A percentile compares a stretch with the other conserved stretches of the same genome.
Conservation (phyloP, 2,888 invertebrate genomes). For the Opisthograptis luteolata region DNA sequence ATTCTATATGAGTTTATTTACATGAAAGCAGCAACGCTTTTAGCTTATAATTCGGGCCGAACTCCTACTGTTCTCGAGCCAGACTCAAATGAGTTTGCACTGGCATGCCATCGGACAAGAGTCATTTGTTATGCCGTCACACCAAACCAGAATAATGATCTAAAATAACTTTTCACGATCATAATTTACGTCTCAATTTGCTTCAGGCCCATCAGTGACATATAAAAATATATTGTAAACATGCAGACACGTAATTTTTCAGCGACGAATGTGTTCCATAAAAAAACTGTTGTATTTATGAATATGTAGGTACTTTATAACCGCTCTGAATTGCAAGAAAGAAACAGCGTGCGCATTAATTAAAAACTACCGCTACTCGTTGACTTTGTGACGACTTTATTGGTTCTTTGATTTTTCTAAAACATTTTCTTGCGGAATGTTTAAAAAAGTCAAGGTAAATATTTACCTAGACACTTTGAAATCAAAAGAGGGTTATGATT, state of each 20-base stretch:
- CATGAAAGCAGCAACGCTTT: neutral
- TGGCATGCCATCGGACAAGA: constrained; percentile 40
- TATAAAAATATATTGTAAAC: constrained; percentile 47
- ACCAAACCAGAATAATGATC: constrained; percentile 36
- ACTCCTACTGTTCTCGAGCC: constrained; percentile 25
- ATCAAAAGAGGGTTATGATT: too few relatives aligned
- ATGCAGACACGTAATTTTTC: constrained; percentile 54
- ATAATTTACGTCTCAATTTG: constrained; percentile 61
- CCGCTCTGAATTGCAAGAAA: constrained; percentile 21
- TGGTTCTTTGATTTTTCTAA: too few relatives aligned
- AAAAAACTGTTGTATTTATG: constrained; percentile 41
- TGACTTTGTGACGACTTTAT: too few relatives aligned
- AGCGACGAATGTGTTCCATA: constrained; percentile 38
- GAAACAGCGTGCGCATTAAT: neutral
- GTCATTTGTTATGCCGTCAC: constrained; percentile 63
- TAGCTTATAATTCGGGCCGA: constrained; percentile 23
- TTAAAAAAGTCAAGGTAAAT: too few relatives aligned
- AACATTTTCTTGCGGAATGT: too few relatives aligned
- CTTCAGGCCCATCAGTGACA: constrained; percentile 39
- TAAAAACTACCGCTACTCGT: too few relatives aligned
- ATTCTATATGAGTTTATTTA: too few relatives aligned
- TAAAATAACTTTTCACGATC: constrained; percentile 53
- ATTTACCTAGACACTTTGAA: too few relatives aligned
- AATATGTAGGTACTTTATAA: constrained; percentile 16
- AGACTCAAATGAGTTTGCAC: constrained; percentile 30